phyloP scores from a whole-genome alignment of 2,888 invertebrate genomes.

The Tuta absoluta region DNA sequence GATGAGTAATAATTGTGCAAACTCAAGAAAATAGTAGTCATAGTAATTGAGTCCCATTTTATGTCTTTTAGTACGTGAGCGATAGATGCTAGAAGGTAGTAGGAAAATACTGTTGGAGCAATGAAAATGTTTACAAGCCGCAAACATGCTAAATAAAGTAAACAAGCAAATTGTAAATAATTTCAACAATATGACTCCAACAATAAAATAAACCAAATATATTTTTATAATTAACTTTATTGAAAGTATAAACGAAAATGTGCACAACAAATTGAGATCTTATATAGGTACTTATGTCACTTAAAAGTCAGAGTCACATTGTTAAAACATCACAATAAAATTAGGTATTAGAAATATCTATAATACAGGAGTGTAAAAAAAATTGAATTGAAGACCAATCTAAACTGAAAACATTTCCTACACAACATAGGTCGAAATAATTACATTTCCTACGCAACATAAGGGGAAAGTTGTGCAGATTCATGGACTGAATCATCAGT shows the following conservation, averaged over 20 bases:
- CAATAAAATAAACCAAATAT: slow-evolving; percentile 42
- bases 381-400: neutral
- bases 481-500: too few species aligned
- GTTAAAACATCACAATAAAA: slow-evolving; percentile 28
- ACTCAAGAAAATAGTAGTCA: too few species aligned
- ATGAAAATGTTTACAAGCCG: slow-evolving; percentile 33
- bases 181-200: slow-evolving; percentile 54
- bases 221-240: slow-evolving; percentile 37
- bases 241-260: slow-evolving; percentile 29
- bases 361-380: neutral
- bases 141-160: slow-evolving; percentile 23
- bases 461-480: too few species aligned
- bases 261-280: slow-evolving; percentile 31
- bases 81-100: too few species aligned
- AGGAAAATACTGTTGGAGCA: slow-evolving; percentile 30
- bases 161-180: slow-evolving; percentile 29
- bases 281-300: slow-evolving; percentile 26
- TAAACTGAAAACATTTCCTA: too few species aligned
- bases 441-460: too few species aligned
- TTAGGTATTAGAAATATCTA: neutral
- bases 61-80: too few species aligned
- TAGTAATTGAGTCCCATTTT: too few species aligned
- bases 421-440: too few species aligned
- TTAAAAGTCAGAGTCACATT: slow-evolving; percentile 43
- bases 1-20: too few species aligned